Conservation (phyloP, 1,140 invertebrate species). For the Scaptodrosophila lebanonensis region DNA sequence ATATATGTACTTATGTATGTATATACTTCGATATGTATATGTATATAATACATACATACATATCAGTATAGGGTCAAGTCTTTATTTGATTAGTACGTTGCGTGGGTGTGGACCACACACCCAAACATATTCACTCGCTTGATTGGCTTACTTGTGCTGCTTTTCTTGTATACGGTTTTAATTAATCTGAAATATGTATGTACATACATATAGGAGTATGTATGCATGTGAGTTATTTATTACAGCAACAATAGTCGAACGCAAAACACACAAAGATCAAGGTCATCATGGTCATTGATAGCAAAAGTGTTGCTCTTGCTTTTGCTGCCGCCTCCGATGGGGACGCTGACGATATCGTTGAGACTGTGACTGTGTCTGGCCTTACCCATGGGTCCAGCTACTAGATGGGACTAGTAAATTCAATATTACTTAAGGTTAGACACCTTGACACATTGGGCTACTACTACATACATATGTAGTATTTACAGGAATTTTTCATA, state of each 20-base stretch:
- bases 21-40: constrained; percentile 29
- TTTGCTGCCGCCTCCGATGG: too few species aligned
- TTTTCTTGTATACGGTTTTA: constrained; percentile 37
- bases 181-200: constrained; percentile 59
- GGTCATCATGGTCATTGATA: constrained; percentile 23
- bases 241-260: constrained; percentile 18
- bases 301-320: neutral
- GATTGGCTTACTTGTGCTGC: constrained; percentile 42
- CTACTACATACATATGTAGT: too few species aligned
- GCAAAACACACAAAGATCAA: constrained; percentile 24
- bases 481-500: too few species aligned
- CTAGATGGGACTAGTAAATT: too few species aligned
- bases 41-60: constrained; percentile 33
- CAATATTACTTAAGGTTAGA: too few species aligned
- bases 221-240: constrained; percentile 14
- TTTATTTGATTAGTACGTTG: constrained; percentile 13
- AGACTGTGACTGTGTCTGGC: too few species aligned
- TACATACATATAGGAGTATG: constrained; percentile 13
- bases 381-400: too few species aligned
- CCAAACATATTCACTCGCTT: constrained; percentile 13
- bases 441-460: too few species aligned
- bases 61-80: constrained; percentile 28
- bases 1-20: constrained; percentile 2
- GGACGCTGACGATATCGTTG: too few species aligned
- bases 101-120: neutral